These are phyloP conservation scores for Oligia fasciuncula DNA, from an alignment of 2,888 invertebrate genomes.

Conservation along the genomic window DNA sequence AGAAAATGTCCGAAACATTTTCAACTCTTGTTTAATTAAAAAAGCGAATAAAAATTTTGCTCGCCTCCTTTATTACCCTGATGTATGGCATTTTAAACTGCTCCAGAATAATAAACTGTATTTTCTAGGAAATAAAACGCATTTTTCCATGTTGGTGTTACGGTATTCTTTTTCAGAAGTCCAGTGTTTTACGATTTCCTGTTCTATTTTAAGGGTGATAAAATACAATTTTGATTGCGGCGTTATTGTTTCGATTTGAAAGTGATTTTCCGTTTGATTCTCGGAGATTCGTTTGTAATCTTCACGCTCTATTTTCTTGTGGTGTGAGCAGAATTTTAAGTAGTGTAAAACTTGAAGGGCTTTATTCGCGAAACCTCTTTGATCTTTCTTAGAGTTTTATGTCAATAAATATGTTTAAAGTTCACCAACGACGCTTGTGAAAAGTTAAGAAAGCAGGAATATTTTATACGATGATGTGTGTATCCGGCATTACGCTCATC, in stretches of 20 bases:
- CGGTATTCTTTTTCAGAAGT: slow-evolving; percentile 76
- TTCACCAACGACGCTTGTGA: background rate
- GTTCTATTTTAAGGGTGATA: slow-evolving; percentile 85
- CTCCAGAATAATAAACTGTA: slow-evolving; percentile 70
- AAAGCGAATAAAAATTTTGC: slow-evolving; percentile 87
- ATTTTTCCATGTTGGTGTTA: slow-evolving; percentile 46
- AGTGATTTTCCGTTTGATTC: slow-evolving; percentile 60
- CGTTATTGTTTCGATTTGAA: slow-evolving; percentile 70
- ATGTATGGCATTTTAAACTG: slow-evolving; percentile 79
- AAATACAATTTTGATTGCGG: slow-evolving; percentile 84
- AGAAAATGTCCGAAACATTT: slow-evolving; percentile 80
- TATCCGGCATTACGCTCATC: slow-evolving; percentile 8
- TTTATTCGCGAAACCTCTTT: slow-evolving; percentile 18
- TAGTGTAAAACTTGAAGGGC: background rate
- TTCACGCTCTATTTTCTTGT: slow-evolving; percentile 45
- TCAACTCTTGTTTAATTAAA: slow-evolving; percentile 87
- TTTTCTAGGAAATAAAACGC: slow-evolving; percentile 49
- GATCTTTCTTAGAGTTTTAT: slow-evolving; percentile 1
- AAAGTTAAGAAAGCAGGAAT: background rate
- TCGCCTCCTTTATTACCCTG: slow-evolving; percentile 84
- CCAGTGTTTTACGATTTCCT: slow-evolving; percentile 84
- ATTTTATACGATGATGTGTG: background rate
- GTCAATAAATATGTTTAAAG: background rate
- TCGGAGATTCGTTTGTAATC: slow-evolving; percentile 40
- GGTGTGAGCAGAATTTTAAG: slow-evolving; percentile 40